Conservation (phyloP, 2,888 invertebrate species). For the Drosophila pegasa region DNA sequence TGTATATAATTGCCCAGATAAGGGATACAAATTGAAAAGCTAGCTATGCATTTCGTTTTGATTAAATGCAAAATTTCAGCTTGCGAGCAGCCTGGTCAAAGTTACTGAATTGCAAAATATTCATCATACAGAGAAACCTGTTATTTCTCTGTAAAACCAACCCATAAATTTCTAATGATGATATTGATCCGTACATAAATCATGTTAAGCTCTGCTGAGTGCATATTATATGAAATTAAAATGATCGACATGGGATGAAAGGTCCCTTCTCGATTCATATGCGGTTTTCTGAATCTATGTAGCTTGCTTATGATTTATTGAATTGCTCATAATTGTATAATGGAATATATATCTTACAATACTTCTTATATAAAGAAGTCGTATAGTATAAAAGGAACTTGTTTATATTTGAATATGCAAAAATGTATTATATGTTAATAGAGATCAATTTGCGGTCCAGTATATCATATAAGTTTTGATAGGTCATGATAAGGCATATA, state of each 20-base stretch:
- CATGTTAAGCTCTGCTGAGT: constrained; percentile 43
- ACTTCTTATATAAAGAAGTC: neutral
- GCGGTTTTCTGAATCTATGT: constrained; percentile 20
- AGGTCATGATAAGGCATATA: neutral
- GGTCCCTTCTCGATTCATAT: constrained; percentile 16
- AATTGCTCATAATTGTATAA: constrained; percentile 2
- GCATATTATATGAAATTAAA: constrained; percentile 56
- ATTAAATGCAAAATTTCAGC: constrained; percentile 26
- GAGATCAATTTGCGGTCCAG: neutral
- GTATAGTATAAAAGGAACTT: neutral
- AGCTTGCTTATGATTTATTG: constrained; percentile 41
- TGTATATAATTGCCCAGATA: neutral
- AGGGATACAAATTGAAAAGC: neutral
- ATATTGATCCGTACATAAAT: constrained; percentile 68
- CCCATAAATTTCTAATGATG: constrained; percentile 66
- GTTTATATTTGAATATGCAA: neutral
- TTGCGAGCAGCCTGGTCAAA: constrained; percentile 17
- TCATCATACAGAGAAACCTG: constrained; percentile 41
- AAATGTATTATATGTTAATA: neutral
- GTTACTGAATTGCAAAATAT: constrained; percentile 34
- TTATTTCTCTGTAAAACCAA: constrained; percentile 56
- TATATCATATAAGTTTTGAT: neutral
- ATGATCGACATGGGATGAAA: constrained; percentile 50
- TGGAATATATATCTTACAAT: neutral
- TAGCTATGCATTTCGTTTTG: constrained; percentile 16